These are phyloP conservation scores for Trachelipus rathkii DNA, from an alignment of 1,140 invertebrate species.

Conservation along the genomic window DNA sequence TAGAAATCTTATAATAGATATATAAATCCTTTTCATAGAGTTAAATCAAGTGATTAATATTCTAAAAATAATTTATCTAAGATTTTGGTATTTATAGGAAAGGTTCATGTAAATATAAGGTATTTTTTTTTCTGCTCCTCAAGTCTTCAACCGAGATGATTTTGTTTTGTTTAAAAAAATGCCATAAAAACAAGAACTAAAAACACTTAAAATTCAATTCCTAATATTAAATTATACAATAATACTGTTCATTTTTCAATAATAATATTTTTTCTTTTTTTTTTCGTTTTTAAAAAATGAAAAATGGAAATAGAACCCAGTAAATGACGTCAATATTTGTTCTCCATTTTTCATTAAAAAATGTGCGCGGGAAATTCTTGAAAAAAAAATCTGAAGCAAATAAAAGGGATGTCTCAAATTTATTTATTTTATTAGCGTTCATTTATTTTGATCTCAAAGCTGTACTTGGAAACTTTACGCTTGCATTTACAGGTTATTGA, in stretches of 20 bases:
- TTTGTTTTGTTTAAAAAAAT: no score
- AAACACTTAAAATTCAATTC: no score
- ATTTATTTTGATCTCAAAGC: neutral
- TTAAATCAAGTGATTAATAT: neutral
- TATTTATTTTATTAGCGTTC: no score
- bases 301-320: neutral
- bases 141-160: neutral
- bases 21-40: neutral
- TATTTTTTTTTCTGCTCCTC: neutral
- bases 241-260: no score
- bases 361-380: neutral
- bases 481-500: constrained; percentile 1
- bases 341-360: constrained; percentile 1
- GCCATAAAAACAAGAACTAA: no score
- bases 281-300: no score
- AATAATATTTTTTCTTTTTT: no score
- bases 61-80: neutral
- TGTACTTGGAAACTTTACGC: neutral
- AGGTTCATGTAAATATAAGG: neutral
- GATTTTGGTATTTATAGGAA: neutral
- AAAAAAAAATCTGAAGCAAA: neutral
- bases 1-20: no score
- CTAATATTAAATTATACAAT: no score
- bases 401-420: neutral
- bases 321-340: neutral